Percentiles rank a stretch among this genome's conserved stretches.
phyloP scores from a whole-genome alignment of 2,113 vertebrate genomes.

The Vidua macroura region DNA sequence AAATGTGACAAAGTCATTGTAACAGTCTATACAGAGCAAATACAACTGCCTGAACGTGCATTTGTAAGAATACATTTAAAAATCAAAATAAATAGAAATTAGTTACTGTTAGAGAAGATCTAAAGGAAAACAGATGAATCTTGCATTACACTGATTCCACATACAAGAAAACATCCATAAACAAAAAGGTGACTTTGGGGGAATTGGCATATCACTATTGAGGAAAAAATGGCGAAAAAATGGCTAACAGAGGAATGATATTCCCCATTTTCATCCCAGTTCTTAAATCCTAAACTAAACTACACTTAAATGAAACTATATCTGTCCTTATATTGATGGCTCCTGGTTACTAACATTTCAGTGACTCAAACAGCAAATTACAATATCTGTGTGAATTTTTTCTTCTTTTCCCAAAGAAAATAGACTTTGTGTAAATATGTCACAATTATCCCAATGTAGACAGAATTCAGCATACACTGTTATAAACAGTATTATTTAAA shows the following conservation, averaged over 20 bases:
- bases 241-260: neutral
- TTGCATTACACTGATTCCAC: neutral
- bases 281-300: neutral
- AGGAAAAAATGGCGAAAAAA: neutral
- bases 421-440: neutral
- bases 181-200: neutral
- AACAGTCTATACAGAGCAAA: neutral
- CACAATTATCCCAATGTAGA: neutral
- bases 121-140: neutral
- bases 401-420: neutral
- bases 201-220: fast-evolving
- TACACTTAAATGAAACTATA: neutral
- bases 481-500: neutral
- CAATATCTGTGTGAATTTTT: neutral
- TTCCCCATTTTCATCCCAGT: neutral
- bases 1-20: neutral
- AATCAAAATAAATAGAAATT: neutral
- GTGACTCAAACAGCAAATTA: neutral
- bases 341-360: neutral
- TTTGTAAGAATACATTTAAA: neutral
- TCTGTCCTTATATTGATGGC: neutral
- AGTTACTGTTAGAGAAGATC: neutral
- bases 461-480: neutral
- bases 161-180: neutral
- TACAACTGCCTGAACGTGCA: neutral